phyloP scores from a whole-genome alignment of 2,113 vertebrate genomes.

The Oenanthe melanoleuca region DNA sequence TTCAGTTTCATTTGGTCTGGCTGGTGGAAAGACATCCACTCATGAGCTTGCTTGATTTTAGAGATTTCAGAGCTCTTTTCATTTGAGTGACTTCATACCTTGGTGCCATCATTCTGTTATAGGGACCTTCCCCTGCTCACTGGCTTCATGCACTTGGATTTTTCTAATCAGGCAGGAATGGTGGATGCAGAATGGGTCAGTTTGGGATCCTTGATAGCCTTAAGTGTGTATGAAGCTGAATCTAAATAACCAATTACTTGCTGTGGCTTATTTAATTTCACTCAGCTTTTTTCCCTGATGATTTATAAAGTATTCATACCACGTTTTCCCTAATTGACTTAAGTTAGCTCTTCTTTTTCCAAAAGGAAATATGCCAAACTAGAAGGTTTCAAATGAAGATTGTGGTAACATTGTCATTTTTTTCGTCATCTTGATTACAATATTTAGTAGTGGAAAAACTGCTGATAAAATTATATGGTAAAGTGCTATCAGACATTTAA shows the following conservation, averaged over 20 bases:
- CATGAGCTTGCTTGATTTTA: not conserved
- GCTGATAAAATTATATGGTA: not conserved
- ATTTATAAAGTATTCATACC: not conserved
- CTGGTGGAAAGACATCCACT: not conserved
- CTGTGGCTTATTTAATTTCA: slow-evolving; percentile 15
- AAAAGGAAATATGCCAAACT: not conserved
- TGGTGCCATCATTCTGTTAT: not conserved
- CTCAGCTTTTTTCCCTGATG: not conserved
- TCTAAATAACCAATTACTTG: slow-evolving; percentile 15
- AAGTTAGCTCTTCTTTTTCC: not conserved
- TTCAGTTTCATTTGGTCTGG: not conserved
- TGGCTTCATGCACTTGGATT: not conserved
- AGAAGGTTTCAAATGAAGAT: not conserved
- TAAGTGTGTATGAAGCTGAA: not conserved
- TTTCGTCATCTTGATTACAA: not conserved
- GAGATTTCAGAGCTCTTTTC: not conserved
- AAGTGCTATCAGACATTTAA: not conserved
- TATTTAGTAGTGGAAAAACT: not conserved
- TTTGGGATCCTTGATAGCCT: not conserved
- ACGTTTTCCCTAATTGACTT: not conserved
- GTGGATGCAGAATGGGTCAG: not conserved
- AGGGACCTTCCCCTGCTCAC: not conserved
- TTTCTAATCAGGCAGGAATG: not conserved
- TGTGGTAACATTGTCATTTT: not conserved
- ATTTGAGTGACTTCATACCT: not conserved